A percentile compares a stretch with the other conserved stretches of the same genome.
Conservation (phyloP, 2,113 vertebrate genomes). For the Mola mola region DNA sequence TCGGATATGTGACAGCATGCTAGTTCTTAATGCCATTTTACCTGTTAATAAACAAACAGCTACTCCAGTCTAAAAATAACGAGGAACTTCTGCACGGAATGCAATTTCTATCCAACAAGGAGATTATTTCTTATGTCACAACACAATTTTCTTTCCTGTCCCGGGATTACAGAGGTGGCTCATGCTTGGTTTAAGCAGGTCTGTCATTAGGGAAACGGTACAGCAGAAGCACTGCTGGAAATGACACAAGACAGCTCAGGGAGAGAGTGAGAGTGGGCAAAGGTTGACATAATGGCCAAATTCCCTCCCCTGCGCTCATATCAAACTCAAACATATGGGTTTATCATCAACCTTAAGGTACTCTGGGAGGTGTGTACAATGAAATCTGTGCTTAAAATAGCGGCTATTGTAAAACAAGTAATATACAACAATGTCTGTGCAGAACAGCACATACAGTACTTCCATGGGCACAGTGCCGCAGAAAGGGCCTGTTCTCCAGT, state of each 20-base stretch:
- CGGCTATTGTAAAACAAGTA: too few relatives aligned
- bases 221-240: constrained; percentile 24
- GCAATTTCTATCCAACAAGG: constrained; percentile 45
- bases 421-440: too few relatives aligned
- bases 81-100: constrained; percentile 25
- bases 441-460: constrained; percentile 5
- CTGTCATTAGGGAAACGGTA: constrained; percentile 44
- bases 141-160: constrained; percentile 62
- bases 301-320: too few relatives aligned
- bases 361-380: too few relatives aligned
- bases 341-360: too few relatives aligned
- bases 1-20: neutral
- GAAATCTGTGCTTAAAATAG: constrained; percentile 1
- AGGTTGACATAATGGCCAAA: neutral
- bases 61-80: constrained; percentile 35
- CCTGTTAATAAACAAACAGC: constrained; percentile 4
- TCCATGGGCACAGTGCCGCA: constrained; percentile 13
- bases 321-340: too few relatives aligned
- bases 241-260: constrained; percentile 25
- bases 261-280: neutral
- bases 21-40: neutral
- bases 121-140: constrained; percentile 74
- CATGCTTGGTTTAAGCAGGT: constrained; percentile 63
- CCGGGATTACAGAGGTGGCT: constrained; percentile 72
- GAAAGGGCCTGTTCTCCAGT: neutral